phyloP scores from a whole-genome alignment of 2,797 vertebrate genomes.

The Esox masquinongy region DNA sequence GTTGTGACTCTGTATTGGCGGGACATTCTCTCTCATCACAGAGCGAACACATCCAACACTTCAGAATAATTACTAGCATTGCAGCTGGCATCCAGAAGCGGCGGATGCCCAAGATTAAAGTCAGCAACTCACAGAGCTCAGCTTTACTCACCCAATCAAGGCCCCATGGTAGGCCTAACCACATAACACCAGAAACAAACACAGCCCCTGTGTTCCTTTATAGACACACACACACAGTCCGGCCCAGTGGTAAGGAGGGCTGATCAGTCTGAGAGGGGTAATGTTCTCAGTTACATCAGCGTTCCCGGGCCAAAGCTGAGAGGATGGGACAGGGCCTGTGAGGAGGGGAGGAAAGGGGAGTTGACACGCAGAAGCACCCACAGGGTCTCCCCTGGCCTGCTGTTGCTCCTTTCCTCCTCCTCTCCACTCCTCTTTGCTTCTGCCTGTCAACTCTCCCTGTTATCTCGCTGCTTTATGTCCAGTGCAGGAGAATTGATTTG shows the following conservation, averaged over 20 bases:
- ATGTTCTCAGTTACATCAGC: conserved; percentile 59
- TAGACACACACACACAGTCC: background rate
- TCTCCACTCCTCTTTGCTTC: background rate
- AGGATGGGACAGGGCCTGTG: conserved; percentile 32
- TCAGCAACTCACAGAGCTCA: background rate
- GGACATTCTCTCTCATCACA: background rate
- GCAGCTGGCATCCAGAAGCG: background rate
- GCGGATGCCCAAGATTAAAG: background rate
- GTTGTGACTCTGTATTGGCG: background rate
- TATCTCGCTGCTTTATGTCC: background rate
- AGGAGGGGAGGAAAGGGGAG: conserved; percentile 51
- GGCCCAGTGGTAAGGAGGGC: background rate
- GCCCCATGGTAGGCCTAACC: background rate
- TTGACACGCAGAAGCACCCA: conserved; percentile 44
- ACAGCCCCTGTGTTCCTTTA: background rate
- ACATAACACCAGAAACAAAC: background rate
- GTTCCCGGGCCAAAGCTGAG: conserved; percentile 41
- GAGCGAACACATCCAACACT: background rate
- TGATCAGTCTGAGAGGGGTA: background rate
- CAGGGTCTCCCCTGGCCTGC: conserved; percentile 7
- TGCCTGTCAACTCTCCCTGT: background rate
- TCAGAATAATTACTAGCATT: background rate
- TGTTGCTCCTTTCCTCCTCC: conserved; percentile 1
- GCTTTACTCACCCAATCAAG: background rate
- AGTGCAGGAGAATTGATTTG: background rate